Conservation (phyloP, 53 echinoderm and acorn worm species). For the Holothuria leucospilota region DNA sequence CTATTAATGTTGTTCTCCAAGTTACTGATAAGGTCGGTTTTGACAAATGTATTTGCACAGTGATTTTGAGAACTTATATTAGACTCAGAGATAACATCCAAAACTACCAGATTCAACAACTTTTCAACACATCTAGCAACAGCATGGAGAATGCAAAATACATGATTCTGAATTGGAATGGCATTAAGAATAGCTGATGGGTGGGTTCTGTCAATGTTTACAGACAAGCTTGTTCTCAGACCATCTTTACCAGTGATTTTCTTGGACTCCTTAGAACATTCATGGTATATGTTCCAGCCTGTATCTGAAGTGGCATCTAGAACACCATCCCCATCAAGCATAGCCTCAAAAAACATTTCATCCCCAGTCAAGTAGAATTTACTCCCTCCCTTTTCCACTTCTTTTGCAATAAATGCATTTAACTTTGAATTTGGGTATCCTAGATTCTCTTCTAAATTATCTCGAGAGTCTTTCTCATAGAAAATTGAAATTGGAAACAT, state of each 20-base stretch:
- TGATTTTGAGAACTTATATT: conserved; percentile 20
- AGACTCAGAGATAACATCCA: conserved; percentile 51
- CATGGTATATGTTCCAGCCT: conserved; percentile 80
- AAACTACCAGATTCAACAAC: conserved; percentile 65
- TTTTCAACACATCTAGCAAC: conserved; percentile 65
- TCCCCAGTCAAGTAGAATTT: neutral
- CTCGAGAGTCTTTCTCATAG: neutral
- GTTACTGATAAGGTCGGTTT: neutral
- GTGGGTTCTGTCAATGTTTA: neutral
- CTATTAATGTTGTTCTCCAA: conserved; percentile 15
- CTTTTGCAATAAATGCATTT: neutral
- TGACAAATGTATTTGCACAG: neutral
- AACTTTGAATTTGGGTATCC: neutral
- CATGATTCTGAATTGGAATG: conserved; percentile 58
- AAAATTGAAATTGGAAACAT: neutral
- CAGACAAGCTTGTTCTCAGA: neutral
- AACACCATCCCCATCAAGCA: conserved; percentile 49
- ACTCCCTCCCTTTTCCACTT: neutral
- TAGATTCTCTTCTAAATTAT: conserved; percentile 1
- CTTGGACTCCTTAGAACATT: neutral
- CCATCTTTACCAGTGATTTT: neutral
- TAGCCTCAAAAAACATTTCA: too few species aligned
- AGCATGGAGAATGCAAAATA: conserved; percentile 44
- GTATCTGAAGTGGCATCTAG: conserved; percentile 59
- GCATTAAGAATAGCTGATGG: neutral